Evolutionary conservation across 2,797 vertebrate species (phyloP), one percentile per base, ranked within the genome.

Genomic region (Orientallactaga sibirica): DNA sequence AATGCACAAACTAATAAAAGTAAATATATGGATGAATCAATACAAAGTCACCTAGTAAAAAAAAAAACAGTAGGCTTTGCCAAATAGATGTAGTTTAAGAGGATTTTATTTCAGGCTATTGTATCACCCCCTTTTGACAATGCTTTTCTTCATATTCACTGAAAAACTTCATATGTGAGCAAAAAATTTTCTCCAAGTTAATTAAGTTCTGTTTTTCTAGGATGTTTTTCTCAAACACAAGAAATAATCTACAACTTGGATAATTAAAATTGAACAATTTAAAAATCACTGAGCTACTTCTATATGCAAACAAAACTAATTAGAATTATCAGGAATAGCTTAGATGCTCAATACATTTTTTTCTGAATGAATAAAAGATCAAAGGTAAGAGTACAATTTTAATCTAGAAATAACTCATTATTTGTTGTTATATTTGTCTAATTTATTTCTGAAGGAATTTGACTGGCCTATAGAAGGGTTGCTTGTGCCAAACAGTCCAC

Each of bases 141-240:
- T 97, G 97, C 94, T 89, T 96, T 97, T 96, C 86, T 97, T 97
- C 96, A 97, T 86, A 91, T 94, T 96, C 95, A 98, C 97, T 98
- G 97, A 98, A 97, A 97, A 90, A 97, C 94, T 98, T 98, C 96
- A 97, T 93, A 97, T 95, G 97, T 95, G 48, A 85, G n/a, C 41
- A 87, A 87, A 96, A 94, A 67, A 29, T 27, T 14, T 11, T 81
- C 62, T 89, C 37, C 22, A 71, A 61, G 73, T 83, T 83, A 88
- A 86, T 80, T 86, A 19, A 80, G 25, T 75, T 95, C 41, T 82
- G 1, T 70, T 68, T 75, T 93, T 84, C 61, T 43, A 94, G 52
- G 37, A 33, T 87, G 29, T 67, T 93, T 87, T 33, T 83, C 61
- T 81, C 29, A 71, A 75, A 93, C 64, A 41, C 25, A 81, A 73